Evolutionary conservation across 2,888 invertebrate species (phyloP).

Genomic region (Himalopsyche anomala): DNA sequence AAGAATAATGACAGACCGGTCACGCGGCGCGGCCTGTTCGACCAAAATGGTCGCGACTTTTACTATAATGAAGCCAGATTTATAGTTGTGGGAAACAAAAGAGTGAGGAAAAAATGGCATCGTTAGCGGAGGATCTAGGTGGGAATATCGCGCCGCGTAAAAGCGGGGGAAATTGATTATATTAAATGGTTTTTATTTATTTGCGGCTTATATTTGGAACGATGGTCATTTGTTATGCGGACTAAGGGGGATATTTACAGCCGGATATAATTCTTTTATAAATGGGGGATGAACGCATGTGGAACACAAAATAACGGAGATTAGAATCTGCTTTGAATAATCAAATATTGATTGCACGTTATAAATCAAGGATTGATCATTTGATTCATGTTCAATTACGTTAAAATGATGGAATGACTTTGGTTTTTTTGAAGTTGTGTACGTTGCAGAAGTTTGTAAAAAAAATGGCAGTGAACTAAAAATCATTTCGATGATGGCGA

Average conservation of each 20-base stretch:
- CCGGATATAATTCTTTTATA: not conserved
- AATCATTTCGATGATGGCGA: no score
- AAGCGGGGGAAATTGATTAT: slow-evolving; percentile 9
- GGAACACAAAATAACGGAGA: not conserved
- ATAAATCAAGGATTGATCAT: not conserved
- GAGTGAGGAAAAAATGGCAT: slow-evolving; percentile 53
- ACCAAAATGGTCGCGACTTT: slow-evolving; percentile 50
- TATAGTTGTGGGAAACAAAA: slow-evolving; percentile 56
- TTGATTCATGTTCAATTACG: no score
- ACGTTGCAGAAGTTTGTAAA: no score
- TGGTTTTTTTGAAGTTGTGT: no score
- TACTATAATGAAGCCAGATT: slow-evolving; percentile 62
- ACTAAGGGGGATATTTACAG: not conserved
- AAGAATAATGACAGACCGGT: slow-evolving; percentile 60
- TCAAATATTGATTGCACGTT: not conserved
- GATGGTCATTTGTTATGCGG: slow-evolving; percentile 9
- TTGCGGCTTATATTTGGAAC: not conserved
- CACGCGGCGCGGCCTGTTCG: slow-evolving; percentile 50
- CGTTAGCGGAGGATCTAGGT: slow-evolving; percentile 30
- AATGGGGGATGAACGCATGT: not conserved
- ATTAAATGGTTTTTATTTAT: slow-evolving; percentile 25
- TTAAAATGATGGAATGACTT: no score
- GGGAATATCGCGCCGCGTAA: not conserved
- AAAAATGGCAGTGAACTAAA: no score
- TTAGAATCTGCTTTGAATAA: not conserved